Percentiles rank a stretch among this genome's conserved stretches.
Conservation (phyloP, 2,888 invertebrate species). For the Metalampra italica region DNA sequence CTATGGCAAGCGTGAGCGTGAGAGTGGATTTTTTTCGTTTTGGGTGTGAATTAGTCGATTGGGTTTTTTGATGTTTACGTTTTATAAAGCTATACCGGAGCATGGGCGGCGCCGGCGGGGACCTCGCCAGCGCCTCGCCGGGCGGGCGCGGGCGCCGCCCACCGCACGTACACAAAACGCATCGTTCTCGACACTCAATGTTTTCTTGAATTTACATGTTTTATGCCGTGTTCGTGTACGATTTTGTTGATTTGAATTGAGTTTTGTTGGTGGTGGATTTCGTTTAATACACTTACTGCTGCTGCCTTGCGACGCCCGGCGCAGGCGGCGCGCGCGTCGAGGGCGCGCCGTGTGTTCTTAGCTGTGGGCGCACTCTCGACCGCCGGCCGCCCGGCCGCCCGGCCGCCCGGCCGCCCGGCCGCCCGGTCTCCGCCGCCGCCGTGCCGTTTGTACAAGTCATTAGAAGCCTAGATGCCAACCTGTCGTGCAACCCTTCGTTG, state of each 20-base stretch:
- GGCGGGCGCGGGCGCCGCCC: constrained; percentile 68
- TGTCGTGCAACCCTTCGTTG: not conserved
- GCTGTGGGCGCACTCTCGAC: constrained; percentile 54
- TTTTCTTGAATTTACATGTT: constrained; percentile 69
- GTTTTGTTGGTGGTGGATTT: constrained; percentile 79
- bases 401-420: constrained; percentile 5
- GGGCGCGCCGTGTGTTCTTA: constrained; percentile 63
- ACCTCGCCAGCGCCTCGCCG: constrained; percentile 25
- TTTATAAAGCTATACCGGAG: constrained; percentile 69
- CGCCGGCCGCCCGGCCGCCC: constrained; percentile 15
- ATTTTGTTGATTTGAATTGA: constrained; percentile 76
- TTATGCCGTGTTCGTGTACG: constrained; percentile 78
- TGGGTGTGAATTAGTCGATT: constrained; percentile 79
- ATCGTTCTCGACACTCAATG: constrained; percentile 75
- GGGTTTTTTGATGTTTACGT: constrained; percentile 77
- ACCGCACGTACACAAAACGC: constrained; percentile 59
- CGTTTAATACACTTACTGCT: constrained; percentile 72
- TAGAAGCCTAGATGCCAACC: constrained; percentile 1
- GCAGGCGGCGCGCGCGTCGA: constrained; percentile 18
- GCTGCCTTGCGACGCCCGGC: constrained; percentile 17
- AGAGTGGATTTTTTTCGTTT: constrained; percentile 79
- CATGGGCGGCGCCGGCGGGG: constrained; percentile 67
- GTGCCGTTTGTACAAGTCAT: constrained; percentile 16
- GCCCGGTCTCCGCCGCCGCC: constrained; percentile 16
- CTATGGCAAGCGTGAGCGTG: constrained; percentile 80